Base-by-base conservation (phyloP, 2,888 invertebrate species). In the Hermodice carunculata region DNA sequence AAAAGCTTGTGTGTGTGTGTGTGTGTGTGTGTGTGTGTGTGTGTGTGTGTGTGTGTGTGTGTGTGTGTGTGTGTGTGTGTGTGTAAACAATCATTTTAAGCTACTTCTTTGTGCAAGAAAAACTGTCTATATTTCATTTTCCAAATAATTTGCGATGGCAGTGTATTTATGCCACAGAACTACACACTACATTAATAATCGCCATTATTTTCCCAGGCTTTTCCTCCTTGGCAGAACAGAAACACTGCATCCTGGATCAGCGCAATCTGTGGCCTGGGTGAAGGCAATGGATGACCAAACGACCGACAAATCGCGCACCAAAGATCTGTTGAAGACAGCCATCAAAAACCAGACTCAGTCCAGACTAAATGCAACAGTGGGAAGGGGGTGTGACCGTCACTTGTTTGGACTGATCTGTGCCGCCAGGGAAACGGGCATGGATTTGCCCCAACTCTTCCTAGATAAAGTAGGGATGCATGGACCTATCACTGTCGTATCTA, bases 221-320 rank as follows among this genome's bases (percentile, higher is more conserved):
- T 90, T 87, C 77, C 88, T 88, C 73, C 87, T 89, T 70, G 90
- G 89, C 3, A 86, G 91, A 24, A 91, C 91, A 0, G 91, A 91
- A 79, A 91, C 90, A 0, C 84, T 90, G 11, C 87, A 90, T 14
- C 88, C 90, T 2, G 89, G 89, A 74, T 88, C 89, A 2, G 77
- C 76, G 8, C 87, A 87, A 64, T 87, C 88, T 19, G 76, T 86
- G 11, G 75, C 74, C 52, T 81, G 76, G 76, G 77, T 78, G 28
- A 74, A 74, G 51, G 69, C 76, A 37, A 81, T 81, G 81, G 64
- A 71, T n/a, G 66, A 71, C 54, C 69, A 71, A 26, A 56, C 64
- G 8, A 69, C 70, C 3, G 73, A 70, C 8, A 56, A 69, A 17
- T 76, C 74, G 49, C 70, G 73, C 58, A 70, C 69, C 31, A 69